A percentile compares a stretch with the other conserved stretches of the same genome.
Conservation (phyloP, 2,888 invertebrate genomes). For the Morinoia aosen region DNA sequence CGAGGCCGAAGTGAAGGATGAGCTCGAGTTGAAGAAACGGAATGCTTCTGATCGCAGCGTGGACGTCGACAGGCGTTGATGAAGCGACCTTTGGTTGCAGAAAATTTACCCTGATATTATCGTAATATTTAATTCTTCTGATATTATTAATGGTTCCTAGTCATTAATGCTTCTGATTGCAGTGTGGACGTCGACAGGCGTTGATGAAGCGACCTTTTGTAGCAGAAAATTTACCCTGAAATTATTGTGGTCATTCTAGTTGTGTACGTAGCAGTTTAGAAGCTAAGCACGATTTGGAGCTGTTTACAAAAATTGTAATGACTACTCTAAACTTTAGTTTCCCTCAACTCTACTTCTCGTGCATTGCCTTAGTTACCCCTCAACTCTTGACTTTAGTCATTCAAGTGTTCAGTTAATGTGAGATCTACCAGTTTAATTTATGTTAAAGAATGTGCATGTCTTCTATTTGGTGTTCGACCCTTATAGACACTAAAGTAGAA, state of each 20-base stretch:
- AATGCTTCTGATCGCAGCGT: background rate
- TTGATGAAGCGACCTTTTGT: background rate
- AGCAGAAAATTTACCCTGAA: background rate
- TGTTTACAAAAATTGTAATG: no score
- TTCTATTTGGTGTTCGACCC: no score
- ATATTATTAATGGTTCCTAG: no score
- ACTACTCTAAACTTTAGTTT: no score
- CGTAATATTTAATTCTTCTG: no score
- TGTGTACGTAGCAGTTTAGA: background rate
- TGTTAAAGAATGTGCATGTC: no score
- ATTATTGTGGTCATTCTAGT: background rate
- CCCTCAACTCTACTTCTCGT: no score
- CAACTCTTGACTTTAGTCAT: no score
- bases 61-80: background rate
- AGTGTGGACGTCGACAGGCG: background rate
- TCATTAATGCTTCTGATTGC: background rate
- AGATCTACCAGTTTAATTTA: no score
- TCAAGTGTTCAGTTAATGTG: no score
- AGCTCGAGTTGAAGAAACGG: background rate
- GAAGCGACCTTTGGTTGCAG: background rate
- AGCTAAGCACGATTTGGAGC: background rate
- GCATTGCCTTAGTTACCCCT: no score
- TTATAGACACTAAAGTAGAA: no score
- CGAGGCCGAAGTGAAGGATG: background rate
- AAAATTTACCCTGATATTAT: background rate